A percentile compares a stretch with the other conserved stretches of the same genome.
phyloP scores from a whole-genome alignment of 1,140 invertebrate species.

The Halyomorpha halys region DNA sequence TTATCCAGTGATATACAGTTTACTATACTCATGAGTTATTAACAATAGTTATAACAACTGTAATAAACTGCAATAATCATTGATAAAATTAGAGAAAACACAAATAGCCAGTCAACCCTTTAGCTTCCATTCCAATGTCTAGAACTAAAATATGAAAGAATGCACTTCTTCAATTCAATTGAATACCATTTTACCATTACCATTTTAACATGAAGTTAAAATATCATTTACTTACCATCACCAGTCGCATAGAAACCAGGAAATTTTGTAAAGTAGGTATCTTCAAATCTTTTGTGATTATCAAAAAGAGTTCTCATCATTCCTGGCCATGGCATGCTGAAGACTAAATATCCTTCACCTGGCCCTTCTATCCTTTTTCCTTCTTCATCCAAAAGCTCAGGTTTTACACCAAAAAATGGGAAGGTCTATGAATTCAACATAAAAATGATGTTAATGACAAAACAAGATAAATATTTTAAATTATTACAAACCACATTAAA shows the following conservation, averaged over 20 bases:
- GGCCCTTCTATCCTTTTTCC: constrained; percentile 77
- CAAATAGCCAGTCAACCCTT: too few relatives aligned
- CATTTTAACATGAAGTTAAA: background rate
- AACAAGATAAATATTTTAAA: too few relatives aligned
- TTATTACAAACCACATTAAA: too few relatives aligned
- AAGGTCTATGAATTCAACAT: constrained; percentile 58
- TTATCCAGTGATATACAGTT: too few relatives aligned
- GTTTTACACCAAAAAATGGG: constrained; percentile 92
- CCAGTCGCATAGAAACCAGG: constrained; percentile 94
- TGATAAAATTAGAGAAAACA: too few relatives aligned
- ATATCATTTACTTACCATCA: constrained; percentile 59
- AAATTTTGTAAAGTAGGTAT: constrained; percentile 91
- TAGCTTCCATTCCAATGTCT: too few relatives aligned
- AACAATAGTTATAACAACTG: too few relatives aligned
- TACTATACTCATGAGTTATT: too few relatives aligned
- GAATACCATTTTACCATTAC: background rate
- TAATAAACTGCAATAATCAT: too few relatives aligned
- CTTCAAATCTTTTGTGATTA: constrained; percentile 86
- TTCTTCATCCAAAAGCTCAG: constrained; percentile 76
- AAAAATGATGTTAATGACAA: too few relatives aligned
- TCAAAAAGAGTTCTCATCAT: constrained; percentile 91
- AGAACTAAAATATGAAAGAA: too few relatives aligned
- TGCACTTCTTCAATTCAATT: background rate
- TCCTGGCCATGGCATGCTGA: constrained; percentile 89
- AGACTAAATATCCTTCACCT: constrained; percentile 89